Evolutionary conservation across 2,797 vertebrate species (phyloP).

Genomic region (Protosalanx chinensis): DNA sequence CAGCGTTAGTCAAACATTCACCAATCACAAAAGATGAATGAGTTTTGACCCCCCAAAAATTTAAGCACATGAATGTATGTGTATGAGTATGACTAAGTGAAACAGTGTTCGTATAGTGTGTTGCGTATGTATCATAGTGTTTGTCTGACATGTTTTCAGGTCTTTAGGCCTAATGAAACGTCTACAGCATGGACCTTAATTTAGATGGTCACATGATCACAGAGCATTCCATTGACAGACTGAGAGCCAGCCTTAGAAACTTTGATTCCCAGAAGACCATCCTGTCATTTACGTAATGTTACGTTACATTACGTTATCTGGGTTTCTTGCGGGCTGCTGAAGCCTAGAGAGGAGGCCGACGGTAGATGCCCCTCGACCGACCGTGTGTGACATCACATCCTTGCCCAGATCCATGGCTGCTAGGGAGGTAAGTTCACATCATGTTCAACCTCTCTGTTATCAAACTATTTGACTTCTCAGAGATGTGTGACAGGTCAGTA

Average conservation of each 20-base stretch:
- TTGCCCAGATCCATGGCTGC: slow-evolving; percentile 54
- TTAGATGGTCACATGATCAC: background rate
- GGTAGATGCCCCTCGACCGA: slow-evolving; percentile 39
- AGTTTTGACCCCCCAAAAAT: no score
- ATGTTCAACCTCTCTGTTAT: background rate
- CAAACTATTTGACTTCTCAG: background rate
- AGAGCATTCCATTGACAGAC: background rate
- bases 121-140: no score
- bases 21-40: no score
- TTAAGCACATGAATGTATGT: no score
- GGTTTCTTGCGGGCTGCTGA: background rate
- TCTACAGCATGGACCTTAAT: background rate
- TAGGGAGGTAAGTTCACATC: slow-evolving; percentile 60
- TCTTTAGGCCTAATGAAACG: background rate
- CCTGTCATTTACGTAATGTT: background rate
- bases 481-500: background rate
- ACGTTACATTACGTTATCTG: background rate
- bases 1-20: no score
- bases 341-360: slow-evolving; percentile 32
- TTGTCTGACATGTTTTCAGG: no score
- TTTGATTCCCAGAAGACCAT: background rate
- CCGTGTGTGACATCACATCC: slow-evolving; percentile 32
- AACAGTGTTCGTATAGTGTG: no score
- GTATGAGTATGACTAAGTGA: no score
- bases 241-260: background rate